A percentile compares a stretch with the other conserved stretches of the same genome.
These are phyloP conservation scores for Caenorhabditis afra DNA, from an alignment of 2,888 invertebrate genomes.

Conservation along the genomic window DNA sequence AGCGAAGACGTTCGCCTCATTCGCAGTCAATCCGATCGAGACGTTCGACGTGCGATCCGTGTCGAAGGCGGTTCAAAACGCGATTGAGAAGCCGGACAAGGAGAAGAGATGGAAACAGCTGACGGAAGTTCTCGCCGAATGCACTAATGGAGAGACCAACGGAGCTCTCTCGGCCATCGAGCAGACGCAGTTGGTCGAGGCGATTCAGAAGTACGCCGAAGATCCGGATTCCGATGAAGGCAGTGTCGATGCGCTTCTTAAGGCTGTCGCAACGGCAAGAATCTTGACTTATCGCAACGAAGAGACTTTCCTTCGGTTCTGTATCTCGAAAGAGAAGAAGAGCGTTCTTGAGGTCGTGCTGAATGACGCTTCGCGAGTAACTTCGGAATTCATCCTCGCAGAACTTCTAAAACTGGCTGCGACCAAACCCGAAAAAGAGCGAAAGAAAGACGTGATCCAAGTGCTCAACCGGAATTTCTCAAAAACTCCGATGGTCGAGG, in stretches of 20 bases:
- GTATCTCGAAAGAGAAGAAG: slow-evolving; percentile 26
- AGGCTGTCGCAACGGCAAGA: slow-evolving; percentile 12
- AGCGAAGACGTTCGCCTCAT: slow-evolving; percentile 43
- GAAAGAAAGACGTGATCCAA: neutral
- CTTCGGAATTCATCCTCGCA: slow-evolving; percentile 49
- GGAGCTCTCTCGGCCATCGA: slow-evolving; percentile 47
- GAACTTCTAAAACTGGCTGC: slow-evolving; percentile 44
- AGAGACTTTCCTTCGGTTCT: slow-evolving; percentile 35
- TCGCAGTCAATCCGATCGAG: slow-evolving; percentile 55
- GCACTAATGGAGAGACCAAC: slow-evolving; percentile 23
- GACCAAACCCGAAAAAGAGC: neutral
- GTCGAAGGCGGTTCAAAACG: slow-evolving; percentile 26
- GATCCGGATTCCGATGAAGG: slow-evolving; percentile 39
- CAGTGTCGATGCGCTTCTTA: slow-evolving; percentile 16
- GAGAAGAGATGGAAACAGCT: slow-evolving; percentile 57
- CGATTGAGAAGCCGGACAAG: slow-evolving; percentile 54
- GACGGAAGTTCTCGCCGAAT: slow-evolving; percentile 18
- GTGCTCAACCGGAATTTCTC: slow-evolving; percentile 47
- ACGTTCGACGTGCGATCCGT: slow-evolving; percentile 24
- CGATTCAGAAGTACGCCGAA: slow-evolving; percentile 29
- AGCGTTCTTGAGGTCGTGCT: slow-evolving; percentile 38
- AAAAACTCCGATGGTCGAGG: slow-evolving; percentile 41
- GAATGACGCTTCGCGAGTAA: slow-evolving; percentile 17
- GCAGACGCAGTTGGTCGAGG: slow-evolving; percentile 40
- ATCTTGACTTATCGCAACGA: slow-evolving; percentile 42